Evolutionary conservation across 2,888 invertebrate genomes (phyloP).

Genomic region (Ormyrus nitidulus): DNA sequence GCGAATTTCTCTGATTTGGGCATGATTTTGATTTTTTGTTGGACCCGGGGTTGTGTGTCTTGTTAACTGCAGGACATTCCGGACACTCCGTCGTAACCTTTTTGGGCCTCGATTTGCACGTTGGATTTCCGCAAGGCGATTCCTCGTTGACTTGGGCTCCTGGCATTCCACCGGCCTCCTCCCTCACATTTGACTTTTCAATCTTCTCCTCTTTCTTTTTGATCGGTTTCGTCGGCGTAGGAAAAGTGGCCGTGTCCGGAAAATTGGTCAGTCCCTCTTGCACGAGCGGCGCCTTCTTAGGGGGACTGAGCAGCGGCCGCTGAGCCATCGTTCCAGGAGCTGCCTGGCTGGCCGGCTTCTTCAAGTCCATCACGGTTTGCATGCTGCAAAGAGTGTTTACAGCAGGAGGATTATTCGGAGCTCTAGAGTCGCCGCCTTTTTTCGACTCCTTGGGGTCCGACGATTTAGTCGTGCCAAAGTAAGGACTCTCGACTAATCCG

Average conservation of each 20-base stretch:
- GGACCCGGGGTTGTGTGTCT: slow-evolving; percentile 22
- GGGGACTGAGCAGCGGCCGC: slow-evolving; percentile 35
- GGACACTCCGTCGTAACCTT: slow-evolving; percentile 13
- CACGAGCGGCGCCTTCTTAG: slow-evolving; percentile 57
- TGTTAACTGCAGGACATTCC: neutral
- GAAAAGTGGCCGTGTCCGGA: slow-evolving; percentile 55
- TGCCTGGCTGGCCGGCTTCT: neutral
- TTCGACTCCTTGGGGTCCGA: slow-evolving; percentile 43
- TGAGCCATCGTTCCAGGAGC: neutral
- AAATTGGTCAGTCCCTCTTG: slow-evolving; percentile 62
- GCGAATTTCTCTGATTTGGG: slow-evolving; percentile 1
- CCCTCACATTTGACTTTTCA: slow-evolving; percentile 54
- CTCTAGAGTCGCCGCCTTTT: slow-evolving; percentile 34
- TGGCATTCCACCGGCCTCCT: slow-evolving; percentile 12
- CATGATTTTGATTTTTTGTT: slow-evolving; percentile 31
- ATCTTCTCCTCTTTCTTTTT: slow-evolving; percentile 58
- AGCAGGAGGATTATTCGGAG: slow-evolving; percentile 23
- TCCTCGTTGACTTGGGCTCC: slow-evolving; percentile 43
- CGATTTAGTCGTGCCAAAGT: slow-evolving; percentile 59
- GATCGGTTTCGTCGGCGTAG: slow-evolving; percentile 30
- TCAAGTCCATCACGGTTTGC: slow-evolving; percentile 32
- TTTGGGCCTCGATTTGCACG: slow-evolving; percentile 56
- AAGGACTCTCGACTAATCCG: slow-evolving; percentile 69
- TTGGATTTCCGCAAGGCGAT: slow-evolving; percentile 55
- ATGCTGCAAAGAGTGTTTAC: neutral